These are phyloP conservation scores for Suricata suricatta DNA, from an alignment of 2,113 vertebrate species.

Conservation along the genomic window DNA sequence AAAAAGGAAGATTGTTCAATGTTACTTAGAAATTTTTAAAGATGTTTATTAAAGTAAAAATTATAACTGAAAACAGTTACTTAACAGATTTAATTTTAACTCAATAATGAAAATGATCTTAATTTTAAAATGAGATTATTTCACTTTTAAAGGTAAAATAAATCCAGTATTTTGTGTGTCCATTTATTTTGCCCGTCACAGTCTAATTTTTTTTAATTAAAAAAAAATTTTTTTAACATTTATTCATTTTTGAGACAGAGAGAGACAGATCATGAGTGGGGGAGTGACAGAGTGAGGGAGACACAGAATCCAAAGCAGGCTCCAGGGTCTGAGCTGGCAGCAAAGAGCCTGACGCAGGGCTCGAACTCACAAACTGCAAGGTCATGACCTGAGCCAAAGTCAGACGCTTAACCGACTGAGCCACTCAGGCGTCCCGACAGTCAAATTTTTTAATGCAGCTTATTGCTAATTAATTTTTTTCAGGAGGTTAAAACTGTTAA, in stretches of 20 bases:
- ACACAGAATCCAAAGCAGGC: too few relatives aligned
- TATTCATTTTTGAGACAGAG: too few relatives aligned
- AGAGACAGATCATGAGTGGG: too few relatives aligned
- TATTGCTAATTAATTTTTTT: slow-evolving; percentile 15
- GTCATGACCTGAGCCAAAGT: too few relatives aligned
- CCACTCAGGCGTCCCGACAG: not conserved
- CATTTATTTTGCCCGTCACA: not conserved
- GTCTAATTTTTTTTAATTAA: not conserved
- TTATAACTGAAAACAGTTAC: slow-evolving; percentile 62
- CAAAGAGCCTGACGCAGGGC: too few relatives aligned
- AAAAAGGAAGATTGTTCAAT: slow-evolving; percentile 50
- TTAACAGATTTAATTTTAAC: not conserved
- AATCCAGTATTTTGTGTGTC: not conserved
- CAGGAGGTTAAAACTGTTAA: slow-evolving; percentile 24
- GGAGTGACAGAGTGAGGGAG: too few relatives aligned
- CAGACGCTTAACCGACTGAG: too few relatives aligned
- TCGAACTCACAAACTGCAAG: too few relatives aligned
- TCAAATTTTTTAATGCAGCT: not conserved
- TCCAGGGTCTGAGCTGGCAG: too few relatives aligned
- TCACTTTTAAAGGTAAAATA: not conserved
- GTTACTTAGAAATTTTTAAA: slow-evolving; percentile 52
- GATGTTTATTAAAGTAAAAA: slow-evolving; percentile 38
- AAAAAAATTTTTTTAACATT: too few relatives aligned
- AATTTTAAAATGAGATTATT: slow-evolving; percentile 11
- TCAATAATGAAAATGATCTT: not conserved